Base-by-base conservation (phyloP, 2,888 invertebrate species). In the Isoperla grammatica region DNA sequence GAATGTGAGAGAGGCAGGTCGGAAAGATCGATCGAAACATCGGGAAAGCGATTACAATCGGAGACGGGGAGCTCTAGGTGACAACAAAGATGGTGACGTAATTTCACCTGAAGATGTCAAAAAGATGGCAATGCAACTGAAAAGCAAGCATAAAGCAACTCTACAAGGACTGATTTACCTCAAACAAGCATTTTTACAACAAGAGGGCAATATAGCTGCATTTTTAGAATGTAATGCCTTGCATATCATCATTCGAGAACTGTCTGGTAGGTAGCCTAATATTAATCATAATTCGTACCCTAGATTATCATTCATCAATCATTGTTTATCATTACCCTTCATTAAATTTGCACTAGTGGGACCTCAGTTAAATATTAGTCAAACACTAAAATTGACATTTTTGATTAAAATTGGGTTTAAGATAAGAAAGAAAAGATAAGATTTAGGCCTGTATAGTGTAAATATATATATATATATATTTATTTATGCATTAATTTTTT, bases 211-310 rank as follows among this genome's bases (percentile, higher is more conserved):
- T 59, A 73, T 76, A 37, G 67, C 70, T 39, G 64, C 68, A 4
- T 76, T 76, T 63, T 66, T 76, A n/a, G 68, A 70, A 63, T 69
- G 73, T 9, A 66, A 79, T 17, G 74, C 78, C 9, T 63, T 82
- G 35, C 71, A 76, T 61, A 78, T 79, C 0, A 65, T 83, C 13
- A 75, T 79, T 1, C 73, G 81, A 17, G 81, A 82, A 67, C 66
- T 83, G 13, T 73, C 78, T 66, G 77, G 80, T 63, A 56, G 17
- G 35, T 39, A 37, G 23, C 39, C 20, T 15, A 6, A 9, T 22
- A 9, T n/a, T 45, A 11, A 45, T 45, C 12, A 23, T 19, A 53
- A 22, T n/a, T n/a, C n/a, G n/a, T n/a, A n/a, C n/a, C n/a, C n/a
- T n/a, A n/a, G 12, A n/a, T 35, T 15, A 42, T 43, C 29, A n/a